phyloP scores from a whole-genome alignment of 2,888 invertebrate genomes.

The Andrena chrysosceles region DNA sequence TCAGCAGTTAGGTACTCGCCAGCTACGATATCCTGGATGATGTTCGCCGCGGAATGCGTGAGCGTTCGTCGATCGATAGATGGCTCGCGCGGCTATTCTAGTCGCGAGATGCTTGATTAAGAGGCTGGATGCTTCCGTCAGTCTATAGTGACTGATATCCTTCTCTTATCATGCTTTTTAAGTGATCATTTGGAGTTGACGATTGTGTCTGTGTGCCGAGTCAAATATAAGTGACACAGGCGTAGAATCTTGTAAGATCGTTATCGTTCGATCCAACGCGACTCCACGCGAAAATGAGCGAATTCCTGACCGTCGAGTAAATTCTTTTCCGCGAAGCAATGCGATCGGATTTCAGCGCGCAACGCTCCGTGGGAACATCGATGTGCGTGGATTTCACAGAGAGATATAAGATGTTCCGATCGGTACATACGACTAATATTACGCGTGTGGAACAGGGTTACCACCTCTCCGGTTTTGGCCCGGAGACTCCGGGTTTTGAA shows the following conservation, averaged over 20 bases:
- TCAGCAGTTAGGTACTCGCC: conserved; percentile 14
- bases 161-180: not conserved
- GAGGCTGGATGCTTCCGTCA: not conserved
- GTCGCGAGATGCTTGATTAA: not conserved
- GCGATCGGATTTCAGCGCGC: conserved; percentile 52
- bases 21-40: conserved; percentile 23
- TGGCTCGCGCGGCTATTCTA: conserved; percentile 11
- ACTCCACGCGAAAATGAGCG: conserved; percentile 15
- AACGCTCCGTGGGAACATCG: conserved; percentile 49
- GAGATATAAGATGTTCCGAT: conserved; percentile 19
- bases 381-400: conserved; percentile 43
- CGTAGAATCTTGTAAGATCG: no score
- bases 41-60: conserved; percentile 21
- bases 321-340: conserved; percentile 34
- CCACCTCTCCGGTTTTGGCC: no score
- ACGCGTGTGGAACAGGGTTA: not conserved
- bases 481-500: no score
- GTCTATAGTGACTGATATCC: not conserved
- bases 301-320: conserved; percentile 11
- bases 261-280: not conserved
- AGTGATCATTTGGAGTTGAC: no score
- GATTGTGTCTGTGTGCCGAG: no score
- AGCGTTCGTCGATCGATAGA: conserved; percentile 32
- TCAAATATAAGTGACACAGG: no score
- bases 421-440: conserved; percentile 14